phyloP scores from a whole-genome alignment of 2,113 vertebrate species.

The Mystacornis crossleyi region DNA sequence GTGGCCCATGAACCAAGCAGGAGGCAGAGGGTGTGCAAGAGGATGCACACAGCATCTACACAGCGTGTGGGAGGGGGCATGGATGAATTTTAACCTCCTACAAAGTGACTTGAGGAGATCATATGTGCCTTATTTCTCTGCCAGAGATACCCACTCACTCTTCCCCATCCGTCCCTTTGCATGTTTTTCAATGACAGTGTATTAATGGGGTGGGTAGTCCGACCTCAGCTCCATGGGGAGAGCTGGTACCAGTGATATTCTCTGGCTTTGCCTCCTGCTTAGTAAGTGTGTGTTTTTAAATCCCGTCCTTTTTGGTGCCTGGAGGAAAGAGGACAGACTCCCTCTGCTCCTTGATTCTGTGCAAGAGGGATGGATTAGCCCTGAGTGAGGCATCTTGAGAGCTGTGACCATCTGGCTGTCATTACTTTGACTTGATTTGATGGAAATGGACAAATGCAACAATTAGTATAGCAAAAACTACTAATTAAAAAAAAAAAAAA shows the following conservation, averaged over 20 bases:
- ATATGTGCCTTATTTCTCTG: not conserved
- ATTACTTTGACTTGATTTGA: conserved; percentile 54
- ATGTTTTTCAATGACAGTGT: not conserved
- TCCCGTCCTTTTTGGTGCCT: not conserved
- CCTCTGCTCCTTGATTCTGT: not conserved
- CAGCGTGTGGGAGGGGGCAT: accelerated
- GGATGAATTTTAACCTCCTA: not conserved
- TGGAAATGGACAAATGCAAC: conserved; percentile 59
- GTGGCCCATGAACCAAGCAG: accelerated
- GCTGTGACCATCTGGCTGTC: conserved; percentile 40
- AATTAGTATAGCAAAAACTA: conserved; percentile 52
- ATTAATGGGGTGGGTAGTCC: not conserved
- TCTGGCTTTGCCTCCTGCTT: not conserved
- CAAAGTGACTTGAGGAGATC: not conserved
- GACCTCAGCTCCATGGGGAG: not conserved
- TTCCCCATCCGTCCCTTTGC: not conserved
- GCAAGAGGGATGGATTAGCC: not conserved
- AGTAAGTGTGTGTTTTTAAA: not conserved
- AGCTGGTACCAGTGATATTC: not conserved
- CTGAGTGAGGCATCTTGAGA: conserved; percentile 57
- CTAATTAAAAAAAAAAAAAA: conserved; percentile 32
- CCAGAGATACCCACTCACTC: not conserved
- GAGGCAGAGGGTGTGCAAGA: not conserved
- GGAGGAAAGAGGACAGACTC: not conserved
- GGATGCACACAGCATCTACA: not conserved